Conservation (phyloP, 2,888 invertebrate genomes). For the Heliconius ethilla region DNA sequence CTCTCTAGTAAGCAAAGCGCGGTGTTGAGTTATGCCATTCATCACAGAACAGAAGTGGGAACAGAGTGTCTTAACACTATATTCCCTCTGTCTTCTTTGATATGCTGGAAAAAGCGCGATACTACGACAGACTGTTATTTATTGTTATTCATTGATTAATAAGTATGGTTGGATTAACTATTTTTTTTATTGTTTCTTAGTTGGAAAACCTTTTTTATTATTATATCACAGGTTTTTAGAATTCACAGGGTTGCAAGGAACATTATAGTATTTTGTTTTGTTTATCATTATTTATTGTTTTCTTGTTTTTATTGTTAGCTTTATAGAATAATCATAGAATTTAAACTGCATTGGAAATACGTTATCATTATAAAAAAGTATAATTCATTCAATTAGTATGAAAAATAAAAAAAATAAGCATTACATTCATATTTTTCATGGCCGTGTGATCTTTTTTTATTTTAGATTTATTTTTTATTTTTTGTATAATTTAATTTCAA, state of each 20-base stretch:
- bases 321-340: conserved; percentile 20
- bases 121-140: neutral
- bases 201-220: conserved; percentile 58
- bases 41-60: too few relatives aligned
- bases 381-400: neutral
- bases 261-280: conserved; percentile 52
- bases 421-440: neutral
- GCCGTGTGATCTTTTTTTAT: neutral
- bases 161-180: neutral
- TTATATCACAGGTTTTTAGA: conserved; percentile 71
- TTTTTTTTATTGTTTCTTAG: conserved; percentile 52
- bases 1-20: too few relatives aligned
- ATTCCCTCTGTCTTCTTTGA: too few relatives aligned
- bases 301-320: conserved; percentile 13
- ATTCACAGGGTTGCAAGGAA: conserved; percentile 74
- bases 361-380: neutral
- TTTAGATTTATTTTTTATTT: neutral
- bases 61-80: too few relatives aligned
- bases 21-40: too few relatives aligned
- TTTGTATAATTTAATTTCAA: neutral
- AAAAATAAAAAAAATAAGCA: neutral
- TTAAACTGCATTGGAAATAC: conserved; percentile 7
- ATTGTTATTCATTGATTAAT: neutral
- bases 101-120: too few relatives aligned
- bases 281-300: conserved; percentile 41